Evolutionary conservation across 2,797 vertebrate species (phyloP).

Genomic region (Helostoma temminkii): DNA sequence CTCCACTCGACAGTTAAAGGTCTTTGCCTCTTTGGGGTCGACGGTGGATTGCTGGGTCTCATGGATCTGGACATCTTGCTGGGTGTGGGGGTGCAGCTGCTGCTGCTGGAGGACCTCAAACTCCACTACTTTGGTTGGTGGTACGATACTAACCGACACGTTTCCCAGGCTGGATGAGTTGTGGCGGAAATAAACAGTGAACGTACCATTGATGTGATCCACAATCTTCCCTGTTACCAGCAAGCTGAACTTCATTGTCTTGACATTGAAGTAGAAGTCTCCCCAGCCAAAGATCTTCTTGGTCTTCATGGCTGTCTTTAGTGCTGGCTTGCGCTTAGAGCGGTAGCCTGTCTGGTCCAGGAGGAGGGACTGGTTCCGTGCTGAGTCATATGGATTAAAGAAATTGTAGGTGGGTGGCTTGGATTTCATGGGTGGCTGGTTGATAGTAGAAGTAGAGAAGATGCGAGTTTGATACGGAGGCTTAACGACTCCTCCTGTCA

Average conservation of each 20-base stretch:
- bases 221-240: slow-evolving; percentile 98
- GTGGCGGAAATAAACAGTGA: slow-evolving; percentile 98
- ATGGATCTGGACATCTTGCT: slow-evolving; percentile 80
- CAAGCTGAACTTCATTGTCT: slow-evolving; percentile 94
- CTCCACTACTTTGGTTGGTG: slow-evolving; percentile 94
- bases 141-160: slow-evolving; percentile 96
- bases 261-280: slow-evolving; percentile 97
- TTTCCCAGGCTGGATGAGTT: slow-evolving; percentile 97
- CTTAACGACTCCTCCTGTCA: slow-evolving; percentile 81
- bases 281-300: slow-evolving; percentile 99
- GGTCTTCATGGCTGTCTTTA: slow-evolving; percentile 90
- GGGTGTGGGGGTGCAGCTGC: slow-evolving; percentile 80
- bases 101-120: slow-evolving; percentile 90
- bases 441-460: slow-evolving; percentile 80
- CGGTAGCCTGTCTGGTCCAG: slow-evolving; percentile 86
- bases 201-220: slow-evolving; percentile 97
- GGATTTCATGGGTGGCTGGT: slow-evolving; percentile 83
- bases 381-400: slow-evolving; percentile 88
- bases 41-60: slow-evolving; percentile 89
- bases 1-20: slow-evolving; percentile 96
- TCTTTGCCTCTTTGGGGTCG: slow-evolving; percentile 90
- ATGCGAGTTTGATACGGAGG: slow-evolving; percentile 83
- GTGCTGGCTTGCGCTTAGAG: slow-evolving; percentile 89
- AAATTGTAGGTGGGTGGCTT: slow-evolving; percentile 80
- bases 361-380: slow-evolving; percentile 88